These are phyloP conservation scores for Dasyurus viverrinus DNA, from an alignment of 2,113 vertebrate genomes.

Conservation along the genomic window DNA sequence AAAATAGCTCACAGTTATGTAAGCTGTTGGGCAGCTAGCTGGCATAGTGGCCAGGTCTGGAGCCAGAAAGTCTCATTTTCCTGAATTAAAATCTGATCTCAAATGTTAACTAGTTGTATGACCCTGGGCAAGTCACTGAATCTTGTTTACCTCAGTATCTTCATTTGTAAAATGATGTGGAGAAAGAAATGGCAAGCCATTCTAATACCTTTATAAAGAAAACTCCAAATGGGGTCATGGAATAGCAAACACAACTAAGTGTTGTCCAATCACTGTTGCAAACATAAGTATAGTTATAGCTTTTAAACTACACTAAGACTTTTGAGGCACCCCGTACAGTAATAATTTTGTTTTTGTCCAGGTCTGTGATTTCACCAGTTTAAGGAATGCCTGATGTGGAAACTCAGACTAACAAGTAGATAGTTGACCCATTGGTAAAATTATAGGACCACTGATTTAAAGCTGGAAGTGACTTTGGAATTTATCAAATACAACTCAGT, in stretches of 20 bases:
- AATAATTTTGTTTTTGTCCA: background rate
- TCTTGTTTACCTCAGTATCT: background rate
- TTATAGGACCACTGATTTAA: background rate
- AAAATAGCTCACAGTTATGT: background rate
- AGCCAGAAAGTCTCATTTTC: background rate
- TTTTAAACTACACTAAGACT: background rate
- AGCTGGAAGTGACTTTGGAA: background rate
- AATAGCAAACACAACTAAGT: background rate
- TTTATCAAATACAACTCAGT: background rate
- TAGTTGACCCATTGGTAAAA: background rate
- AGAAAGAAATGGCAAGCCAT: background rate
- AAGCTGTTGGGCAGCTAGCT: background rate
- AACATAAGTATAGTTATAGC: background rate
- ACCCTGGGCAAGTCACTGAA: background rate
- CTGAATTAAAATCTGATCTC: background rate
- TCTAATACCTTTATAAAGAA: background rate
- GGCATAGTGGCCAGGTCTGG: background rate
- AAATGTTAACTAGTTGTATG: background rate
- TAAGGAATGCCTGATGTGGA: background rate
- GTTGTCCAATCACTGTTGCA: background rate
- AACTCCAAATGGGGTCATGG: background rate
- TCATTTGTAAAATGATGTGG: background rate
- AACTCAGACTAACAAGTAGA: background rate
- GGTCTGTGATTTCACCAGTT: no score
- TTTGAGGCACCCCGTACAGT: background rate